Percentiles rank a stretch among this genome's conserved stretches.
These are phyloP conservation scores for Melanostoma mellinum DNA, from an alignment of 2,888 invertebrate genomes.

Conservation along the genomic window DNA sequence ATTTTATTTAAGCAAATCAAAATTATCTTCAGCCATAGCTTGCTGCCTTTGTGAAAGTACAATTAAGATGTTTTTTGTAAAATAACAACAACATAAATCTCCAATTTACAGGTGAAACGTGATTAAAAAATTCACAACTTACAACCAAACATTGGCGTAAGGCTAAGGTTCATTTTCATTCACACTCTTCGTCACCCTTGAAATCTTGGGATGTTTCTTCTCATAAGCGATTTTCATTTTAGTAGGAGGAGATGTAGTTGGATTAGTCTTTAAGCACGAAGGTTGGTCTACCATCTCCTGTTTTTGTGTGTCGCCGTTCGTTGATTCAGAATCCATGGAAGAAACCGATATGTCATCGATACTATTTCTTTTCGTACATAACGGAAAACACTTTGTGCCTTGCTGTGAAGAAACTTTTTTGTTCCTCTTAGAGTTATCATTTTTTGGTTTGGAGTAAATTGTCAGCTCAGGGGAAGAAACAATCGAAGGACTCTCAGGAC, in stretches of 20 bases:
- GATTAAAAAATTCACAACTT: too few species aligned
- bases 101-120: conserved; percentile 2
- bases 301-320: not conserved
- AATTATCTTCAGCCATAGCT: conserved; percentile 38
- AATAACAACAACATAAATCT: conserved; percentile 6
- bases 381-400: conserved; percentile 40
- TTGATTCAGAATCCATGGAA: conserved; percentile 14
- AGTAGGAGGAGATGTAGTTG: not conserved
- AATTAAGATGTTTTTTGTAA: conserved; percentile 9
- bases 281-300: not conserved
- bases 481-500: conserved; percentile 45
- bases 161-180: not conserved
- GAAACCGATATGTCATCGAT: conserved; percentile 9
- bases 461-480: conserved; percentile 1
- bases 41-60: conserved; percentile 47
- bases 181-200: not conserved
- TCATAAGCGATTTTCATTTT: not conserved
- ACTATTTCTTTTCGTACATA: conserved; percentile 38
- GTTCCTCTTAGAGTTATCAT: not conserved
- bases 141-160: not conserved
- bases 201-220: not conserved
- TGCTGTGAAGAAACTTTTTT: conserved; percentile 10
- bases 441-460: not conserved
- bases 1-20: conserved; percentile 7
- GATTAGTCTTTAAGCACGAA: not conserved